Percentiles rank a stretch among this genome's conserved stretches.
Evolutionary conservation across 2,888 invertebrate species (phyloP).

Genomic region (Abrostola triplasia): DNA sequence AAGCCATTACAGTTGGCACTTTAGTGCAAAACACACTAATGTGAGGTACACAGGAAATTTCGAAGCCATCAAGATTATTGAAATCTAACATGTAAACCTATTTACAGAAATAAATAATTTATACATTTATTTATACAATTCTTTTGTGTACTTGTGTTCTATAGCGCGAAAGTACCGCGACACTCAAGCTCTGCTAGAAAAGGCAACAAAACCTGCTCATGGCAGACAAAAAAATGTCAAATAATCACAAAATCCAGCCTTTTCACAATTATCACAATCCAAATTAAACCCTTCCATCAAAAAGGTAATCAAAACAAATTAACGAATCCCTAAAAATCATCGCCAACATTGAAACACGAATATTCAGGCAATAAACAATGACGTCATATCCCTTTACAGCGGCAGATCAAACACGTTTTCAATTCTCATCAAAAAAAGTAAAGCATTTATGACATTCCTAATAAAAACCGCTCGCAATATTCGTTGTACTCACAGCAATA

Average conservation of each 20-base stretch:
- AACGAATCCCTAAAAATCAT: conserved; percentile 54
- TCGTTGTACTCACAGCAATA: conserved; percentile 84
- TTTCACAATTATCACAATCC: conserved; percentile 33
- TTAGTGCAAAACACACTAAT: too few species aligned
- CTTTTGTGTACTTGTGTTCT: too few species aligned
- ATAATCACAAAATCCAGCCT: conserved; percentile 1
- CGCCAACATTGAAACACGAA: conserved; percentile 43
- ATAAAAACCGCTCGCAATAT: conserved; percentile 85
- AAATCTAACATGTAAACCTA: too few species aligned
- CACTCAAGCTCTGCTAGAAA: too few species aligned
- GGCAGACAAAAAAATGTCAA: neutral
- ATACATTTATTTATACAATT: too few species aligned
- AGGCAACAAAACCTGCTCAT: neutral
- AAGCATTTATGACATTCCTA: conserved; percentile 83
- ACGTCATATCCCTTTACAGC: conserved; percentile 62
- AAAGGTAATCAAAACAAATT: conserved; percentile 48
- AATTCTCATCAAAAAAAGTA: conserved; percentile 87
- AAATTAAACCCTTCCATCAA: conserved; percentile 50
- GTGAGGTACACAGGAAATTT: too few species aligned
- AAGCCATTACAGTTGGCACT: too few species aligned
- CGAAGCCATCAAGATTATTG: too few species aligned
- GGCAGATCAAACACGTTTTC: conserved; percentile 84
- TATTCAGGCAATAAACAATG: conserved; percentile 70
- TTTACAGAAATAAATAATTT: too few species aligned
- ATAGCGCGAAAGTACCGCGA: too few species aligned